These are phyloP conservation scores for Ceratoteleas bidentatus DNA, from an alignment of 1,140 invertebrate species.

Conservation along the genomic window DNA sequence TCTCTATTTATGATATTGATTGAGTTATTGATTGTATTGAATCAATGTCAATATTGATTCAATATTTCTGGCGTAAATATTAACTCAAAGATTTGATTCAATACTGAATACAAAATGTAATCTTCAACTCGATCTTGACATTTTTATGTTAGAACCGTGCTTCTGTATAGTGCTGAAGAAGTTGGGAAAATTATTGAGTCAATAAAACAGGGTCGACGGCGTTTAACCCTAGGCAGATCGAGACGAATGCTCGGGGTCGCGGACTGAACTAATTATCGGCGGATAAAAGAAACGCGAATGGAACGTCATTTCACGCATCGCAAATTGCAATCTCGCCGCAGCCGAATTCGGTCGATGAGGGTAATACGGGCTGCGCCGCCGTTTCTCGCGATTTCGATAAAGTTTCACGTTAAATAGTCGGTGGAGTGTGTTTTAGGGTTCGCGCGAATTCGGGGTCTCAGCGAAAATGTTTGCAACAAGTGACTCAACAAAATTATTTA, in stretches of 20 bases:
- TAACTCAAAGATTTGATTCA: too few relatives aligned
- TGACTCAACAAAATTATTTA: too few relatives aligned
- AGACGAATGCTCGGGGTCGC: neutral
- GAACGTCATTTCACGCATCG: conserved; percentile 52
- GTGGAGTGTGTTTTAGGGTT: conserved; percentile 12
- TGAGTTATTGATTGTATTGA: too few relatives aligned
- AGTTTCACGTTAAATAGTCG: conserved; percentile 53
- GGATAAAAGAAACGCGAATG: conserved; percentile 32
- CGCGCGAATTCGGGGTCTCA: conserved; percentile 36
- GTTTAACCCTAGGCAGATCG: conserved; percentile 8
- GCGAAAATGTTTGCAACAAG: neutral
- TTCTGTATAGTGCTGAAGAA: neutral
- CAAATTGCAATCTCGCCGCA: conserved; percentile 47
- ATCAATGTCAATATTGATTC: too few relatives aligned
- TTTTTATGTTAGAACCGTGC: too few relatives aligned
- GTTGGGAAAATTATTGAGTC: neutral
- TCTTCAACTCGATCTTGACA: too few relatives aligned
- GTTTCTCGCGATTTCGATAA: conserved; percentile 49
- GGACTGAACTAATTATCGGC: conserved; percentile 21
- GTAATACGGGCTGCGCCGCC: conserved; percentile 40
- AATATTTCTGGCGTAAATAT: too few relatives aligned
- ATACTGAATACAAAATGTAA: too few relatives aligned
- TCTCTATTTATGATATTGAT: too few relatives aligned
- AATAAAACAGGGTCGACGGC: neutral
- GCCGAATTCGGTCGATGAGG: conserved; percentile 40